Percentiles rank a stretch among this genome's conserved stretches.
phyloP scores from a whole-genome alignment of 2,797 vertebrate genomes.

The Epinephelus coioides region DNA sequence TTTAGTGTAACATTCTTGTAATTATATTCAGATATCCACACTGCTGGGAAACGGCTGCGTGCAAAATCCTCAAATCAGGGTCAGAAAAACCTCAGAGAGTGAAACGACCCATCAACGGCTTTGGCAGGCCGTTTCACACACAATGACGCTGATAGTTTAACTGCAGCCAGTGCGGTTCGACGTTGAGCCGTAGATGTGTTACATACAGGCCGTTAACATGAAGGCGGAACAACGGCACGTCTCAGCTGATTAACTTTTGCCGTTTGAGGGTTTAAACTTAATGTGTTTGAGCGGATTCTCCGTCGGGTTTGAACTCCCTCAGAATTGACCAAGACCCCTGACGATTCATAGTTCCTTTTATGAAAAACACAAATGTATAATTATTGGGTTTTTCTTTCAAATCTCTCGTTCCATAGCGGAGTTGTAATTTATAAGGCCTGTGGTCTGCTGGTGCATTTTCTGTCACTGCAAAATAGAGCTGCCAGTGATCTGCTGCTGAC shows the following conservation, averaged over 20 bases:
- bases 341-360: slow-evolving; percentile 25
- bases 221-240: slow-evolving; percentile 1
- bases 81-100: slow-evolving; percentile 43
- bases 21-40: slow-evolving; percentile 24
- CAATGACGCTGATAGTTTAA: slow-evolving; percentile 53
- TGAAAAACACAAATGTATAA: slow-evolving; percentile 38
- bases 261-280: slow-evolving; percentile 26
- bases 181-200: slow-evolving; percentile 45
- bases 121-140: slow-evolving; percentile 50
- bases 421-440: slow-evolving; percentile 28
- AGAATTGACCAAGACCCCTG: slow-evolving; percentile 5
- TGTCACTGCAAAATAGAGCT: slow-evolving; percentile 19
- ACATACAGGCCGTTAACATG: slow-evolving; percentile 49
- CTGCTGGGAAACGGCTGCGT: slow-evolving; percentile 13
- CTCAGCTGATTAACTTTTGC: slow-evolving; percentile 11
- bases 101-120: slow-evolving; percentile 41
- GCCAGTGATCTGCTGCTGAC: slow-evolving; percentile 8
- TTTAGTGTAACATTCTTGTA: slow-evolving; percentile 8
- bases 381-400: slow-evolving; percentile 18
- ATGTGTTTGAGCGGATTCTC: slow-evolving; percentile 13
- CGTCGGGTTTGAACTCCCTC: slow-evolving; percentile 16
- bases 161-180: slow-evolving; percentile 55
- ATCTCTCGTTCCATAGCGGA: slow-evolving; percentile 26
- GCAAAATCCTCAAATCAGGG: slow-evolving; percentile 40
- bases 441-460: not conserved